Percentiles rank a stretch among this genome's conserved stretches.
These are phyloP conservation scores for Ramazzottius varieornatus DNA, from an alignment of 2,888 invertebrate genomes.

Conservation along the genomic window DNA sequence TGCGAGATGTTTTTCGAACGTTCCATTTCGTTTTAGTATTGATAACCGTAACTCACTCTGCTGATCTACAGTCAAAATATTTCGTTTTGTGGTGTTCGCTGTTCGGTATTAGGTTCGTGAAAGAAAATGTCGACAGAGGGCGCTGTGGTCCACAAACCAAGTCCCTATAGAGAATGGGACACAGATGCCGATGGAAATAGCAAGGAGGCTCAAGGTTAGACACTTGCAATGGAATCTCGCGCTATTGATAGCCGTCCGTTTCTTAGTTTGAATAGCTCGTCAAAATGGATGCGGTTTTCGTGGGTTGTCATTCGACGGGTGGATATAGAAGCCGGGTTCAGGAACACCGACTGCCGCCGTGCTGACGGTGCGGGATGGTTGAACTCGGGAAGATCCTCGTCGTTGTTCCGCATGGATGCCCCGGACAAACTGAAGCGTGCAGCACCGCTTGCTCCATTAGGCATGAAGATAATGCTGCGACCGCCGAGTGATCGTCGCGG, in stretches of 20 bases:
- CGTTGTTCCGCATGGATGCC: background rate
- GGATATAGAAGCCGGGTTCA: too few species aligned
- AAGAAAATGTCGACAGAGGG: too few species aligned
- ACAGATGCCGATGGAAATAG: too few species aligned
- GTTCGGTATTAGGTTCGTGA: too few species aligned
- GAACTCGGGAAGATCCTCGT: background rate
- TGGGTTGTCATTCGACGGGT: background rate
- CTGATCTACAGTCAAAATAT: too few species aligned
- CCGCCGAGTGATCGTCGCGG: background rate
- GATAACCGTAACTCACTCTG: too few species aligned
- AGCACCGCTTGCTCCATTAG: background rate
- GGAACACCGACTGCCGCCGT: background rate
- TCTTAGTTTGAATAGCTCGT: background rate
- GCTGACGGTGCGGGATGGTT: background rate
- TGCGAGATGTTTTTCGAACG: too few species aligned
- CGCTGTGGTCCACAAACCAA: too few species aligned
- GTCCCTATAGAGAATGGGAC: too few species aligned
- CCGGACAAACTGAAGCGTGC: background rate
- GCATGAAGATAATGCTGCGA: background rate
- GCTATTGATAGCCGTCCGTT: background rate
- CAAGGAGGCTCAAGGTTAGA: too few species aligned
- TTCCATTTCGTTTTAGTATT: too few species aligned
- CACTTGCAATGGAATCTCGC: background rate
- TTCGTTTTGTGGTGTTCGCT: too few species aligned
- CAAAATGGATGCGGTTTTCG: background rate